Evolutionary conservation across 1,140 invertebrate species (phyloP).

Genomic region (Diuraphis noxia): DNA sequence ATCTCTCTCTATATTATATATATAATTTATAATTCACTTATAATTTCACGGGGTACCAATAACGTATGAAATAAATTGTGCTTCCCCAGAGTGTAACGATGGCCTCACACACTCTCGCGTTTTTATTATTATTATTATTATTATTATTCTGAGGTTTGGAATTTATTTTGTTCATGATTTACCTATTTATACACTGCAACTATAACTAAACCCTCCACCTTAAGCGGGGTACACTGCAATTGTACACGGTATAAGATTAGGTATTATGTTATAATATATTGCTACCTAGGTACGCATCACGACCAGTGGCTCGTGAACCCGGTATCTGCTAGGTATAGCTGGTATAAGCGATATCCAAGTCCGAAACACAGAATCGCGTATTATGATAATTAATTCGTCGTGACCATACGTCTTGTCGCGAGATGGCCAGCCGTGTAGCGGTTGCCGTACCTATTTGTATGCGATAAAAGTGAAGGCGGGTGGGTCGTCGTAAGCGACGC

Average conservation of each 20-base stretch:
- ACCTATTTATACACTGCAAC: no score
- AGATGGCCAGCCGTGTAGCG: no score
- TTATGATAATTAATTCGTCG: neutral
- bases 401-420: neutral
- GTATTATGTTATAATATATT: neutral
- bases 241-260: neutral
- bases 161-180: neutral
- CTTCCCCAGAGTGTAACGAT: no score
- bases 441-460: neutral
- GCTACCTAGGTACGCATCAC: no score
- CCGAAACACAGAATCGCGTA: neutral
- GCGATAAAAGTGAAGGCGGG: neutral
- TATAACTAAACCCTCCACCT: neutral
- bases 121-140: neutral
- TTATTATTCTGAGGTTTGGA: neutral
- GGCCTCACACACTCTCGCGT: neutral
- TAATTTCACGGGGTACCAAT: no score
- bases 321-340: neutral
- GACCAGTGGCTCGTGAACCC: neutral
- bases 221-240: neutral
- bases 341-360: no score
- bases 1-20: no score
- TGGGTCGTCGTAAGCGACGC: neutral
- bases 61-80: no score
- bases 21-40: no score